A percentile compares a stretch with the other conserved stretches of the same genome.
These are phyloP conservation scores for Julus scanicus DNA, from an alignment of 2,888 invertebrate species.

Conservation along the genomic window DNA sequence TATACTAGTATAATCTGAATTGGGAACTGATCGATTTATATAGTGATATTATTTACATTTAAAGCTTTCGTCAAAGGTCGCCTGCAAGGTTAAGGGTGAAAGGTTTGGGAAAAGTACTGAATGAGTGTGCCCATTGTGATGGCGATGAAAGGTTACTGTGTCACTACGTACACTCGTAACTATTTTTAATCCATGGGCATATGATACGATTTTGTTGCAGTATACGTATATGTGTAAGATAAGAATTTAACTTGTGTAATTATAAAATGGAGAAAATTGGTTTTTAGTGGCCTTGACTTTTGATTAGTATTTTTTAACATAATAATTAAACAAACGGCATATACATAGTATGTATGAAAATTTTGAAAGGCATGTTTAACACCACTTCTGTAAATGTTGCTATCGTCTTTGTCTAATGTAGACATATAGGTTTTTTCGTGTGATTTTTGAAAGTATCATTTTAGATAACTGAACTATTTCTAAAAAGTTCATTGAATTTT, in stretches of 20 bases:
- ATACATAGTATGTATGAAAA: no score
- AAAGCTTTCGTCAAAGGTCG: background rate
- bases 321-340: no score
- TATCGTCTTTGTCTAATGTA: no score
- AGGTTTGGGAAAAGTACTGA: constrained; percentile 11
- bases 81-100: background rate
- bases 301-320: no score
- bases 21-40: background rate
- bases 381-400: no score
- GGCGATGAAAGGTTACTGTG: background rate
- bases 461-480: no score
- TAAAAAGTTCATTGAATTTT: no score
- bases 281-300: background rate
- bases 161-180: background rate
- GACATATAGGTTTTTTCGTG: no score
- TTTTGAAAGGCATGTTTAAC: no score
- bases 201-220: background rate
- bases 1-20: background rate
- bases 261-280: background rate
- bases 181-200: background rate
- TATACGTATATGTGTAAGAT: background rate
- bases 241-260: background rate
- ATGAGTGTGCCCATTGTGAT: constrained; percentile 2
- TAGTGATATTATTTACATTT: background rate
- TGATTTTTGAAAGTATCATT: no score